These are phyloP conservation scores for Cheiracanthium punctorium DNA, from an alignment of 2,888 invertebrate species.

Conservation along the genomic window DNA sequence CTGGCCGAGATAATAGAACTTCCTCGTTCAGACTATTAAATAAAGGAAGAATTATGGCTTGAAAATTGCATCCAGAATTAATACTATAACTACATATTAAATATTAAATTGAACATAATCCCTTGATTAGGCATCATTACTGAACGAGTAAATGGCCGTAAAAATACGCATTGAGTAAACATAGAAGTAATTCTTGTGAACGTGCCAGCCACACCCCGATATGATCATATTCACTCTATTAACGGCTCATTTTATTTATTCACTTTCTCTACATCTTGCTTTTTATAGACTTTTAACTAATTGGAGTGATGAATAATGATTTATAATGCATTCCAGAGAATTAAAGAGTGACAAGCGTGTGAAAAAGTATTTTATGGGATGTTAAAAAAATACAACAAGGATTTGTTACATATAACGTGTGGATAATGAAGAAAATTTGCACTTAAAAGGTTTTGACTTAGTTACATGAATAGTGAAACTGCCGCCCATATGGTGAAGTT, in stretches of 20 bases:
- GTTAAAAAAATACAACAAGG: no score
- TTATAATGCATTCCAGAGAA: background rate
- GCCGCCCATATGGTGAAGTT: no score
- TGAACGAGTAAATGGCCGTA: background rate
- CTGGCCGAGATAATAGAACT: no score
- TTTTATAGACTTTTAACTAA: background rate
- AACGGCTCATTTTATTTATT: background rate
- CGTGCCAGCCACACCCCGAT: background rate
- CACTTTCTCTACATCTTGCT: background rate
- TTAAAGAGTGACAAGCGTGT: no score
- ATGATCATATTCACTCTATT: background rate
- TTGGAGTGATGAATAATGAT: background rate
- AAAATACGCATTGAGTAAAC: background rate
- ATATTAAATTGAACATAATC: background rate
- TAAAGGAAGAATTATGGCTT: no score
- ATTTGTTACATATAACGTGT: no score
- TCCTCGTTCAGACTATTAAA: no score
- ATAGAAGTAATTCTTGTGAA: background rate
- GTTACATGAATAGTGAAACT: no score
- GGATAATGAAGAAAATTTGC: no score
- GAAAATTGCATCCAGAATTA: no score
- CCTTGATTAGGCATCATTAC: background rate
- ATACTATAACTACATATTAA: background rate
- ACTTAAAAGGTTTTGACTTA: no score
- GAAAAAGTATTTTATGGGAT: no score